phyloP scores from a whole-genome alignment of 2,113 vertebrate species.

The Ibidorhyncha struthersii region DNA sequence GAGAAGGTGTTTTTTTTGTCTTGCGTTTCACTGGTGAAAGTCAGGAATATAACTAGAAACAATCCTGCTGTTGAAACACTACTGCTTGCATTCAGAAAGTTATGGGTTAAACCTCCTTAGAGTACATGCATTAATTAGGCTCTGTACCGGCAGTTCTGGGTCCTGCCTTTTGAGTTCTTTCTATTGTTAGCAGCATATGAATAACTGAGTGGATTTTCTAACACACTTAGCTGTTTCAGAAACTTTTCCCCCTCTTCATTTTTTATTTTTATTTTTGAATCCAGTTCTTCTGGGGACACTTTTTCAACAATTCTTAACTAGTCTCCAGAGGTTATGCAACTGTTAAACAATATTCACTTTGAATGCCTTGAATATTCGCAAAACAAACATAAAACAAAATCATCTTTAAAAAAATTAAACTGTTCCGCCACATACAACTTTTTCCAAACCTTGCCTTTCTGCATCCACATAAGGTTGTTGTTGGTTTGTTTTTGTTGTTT shows the following conservation, averaged over 20 bases:
- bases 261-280: background rate
- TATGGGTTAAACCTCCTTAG: constrained; percentile 5
- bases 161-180: constrained; percentile 27
- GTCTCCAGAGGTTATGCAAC: background rate
- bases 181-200: constrained; percentile 38
- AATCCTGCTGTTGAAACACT: background rate
- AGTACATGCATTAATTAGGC: constrained; percentile 22
- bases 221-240: background rate
- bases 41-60: background rate
- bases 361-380: background rate
- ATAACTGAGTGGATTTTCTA: constrained; percentile 39
- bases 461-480: background rate
- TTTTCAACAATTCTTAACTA: background rate
- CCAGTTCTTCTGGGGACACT: background rate
- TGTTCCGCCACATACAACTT: background rate
- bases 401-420: background rate
- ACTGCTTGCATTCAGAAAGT: background rate
- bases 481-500: accelerated
- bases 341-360: background rate
- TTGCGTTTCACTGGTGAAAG: background rate
- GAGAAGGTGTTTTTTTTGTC: accelerated
- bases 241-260: background rate
- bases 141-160: constrained; percentile 33
- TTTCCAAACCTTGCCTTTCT: background rate
- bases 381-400: background rate